A percentile compares a stretch with the other conserved stretches of the same genome.
phyloP scores from a whole-genome alignment of 2,113 vertebrate genomes.

The Chiloscyllium plagiosum region DNA sequence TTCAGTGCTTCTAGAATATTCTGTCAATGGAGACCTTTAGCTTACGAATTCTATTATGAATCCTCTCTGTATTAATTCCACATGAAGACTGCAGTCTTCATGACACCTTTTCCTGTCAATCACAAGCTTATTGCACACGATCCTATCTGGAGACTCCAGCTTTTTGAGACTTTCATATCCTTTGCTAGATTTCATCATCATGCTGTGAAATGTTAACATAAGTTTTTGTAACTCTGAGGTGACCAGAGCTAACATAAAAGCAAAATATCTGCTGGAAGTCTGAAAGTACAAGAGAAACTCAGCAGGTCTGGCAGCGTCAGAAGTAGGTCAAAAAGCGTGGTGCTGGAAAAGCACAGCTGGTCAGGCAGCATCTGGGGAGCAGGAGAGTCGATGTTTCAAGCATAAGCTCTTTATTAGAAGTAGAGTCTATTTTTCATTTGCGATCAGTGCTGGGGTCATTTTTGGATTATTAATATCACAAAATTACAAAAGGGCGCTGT shows the following conservation, averaged over 20 bases:
- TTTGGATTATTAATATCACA: background rate
- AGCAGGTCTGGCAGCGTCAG: no score
- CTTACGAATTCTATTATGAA: background rate
- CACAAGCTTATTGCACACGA: background rate
- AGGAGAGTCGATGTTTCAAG: no score
- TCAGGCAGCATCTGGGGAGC: no score
- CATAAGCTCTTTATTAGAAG: no score
- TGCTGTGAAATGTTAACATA: background rate
- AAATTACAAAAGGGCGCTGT: no score
- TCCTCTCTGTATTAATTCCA: background rate
- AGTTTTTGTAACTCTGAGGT: background rate
- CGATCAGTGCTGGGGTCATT: background rate
- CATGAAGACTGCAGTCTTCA: background rate
- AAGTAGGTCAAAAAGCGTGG: no score
- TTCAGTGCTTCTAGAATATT: background rate
- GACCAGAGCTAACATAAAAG: no score
- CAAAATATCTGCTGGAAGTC: background rate
- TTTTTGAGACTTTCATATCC: background rate
- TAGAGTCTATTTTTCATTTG: no score
- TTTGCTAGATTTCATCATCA: background rate
- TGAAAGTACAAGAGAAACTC: background rate
- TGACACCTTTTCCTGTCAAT: background rate
- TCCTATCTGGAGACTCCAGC: background rate
- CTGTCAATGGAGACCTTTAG: background rate
- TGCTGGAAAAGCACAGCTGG: no score